Percentiles rank a stretch among this genome's conserved stretches.
Evolutionary conservation across 2,113 vertebrate genomes (phyloP).

Genomic region (Percina caprodes): DNA sequence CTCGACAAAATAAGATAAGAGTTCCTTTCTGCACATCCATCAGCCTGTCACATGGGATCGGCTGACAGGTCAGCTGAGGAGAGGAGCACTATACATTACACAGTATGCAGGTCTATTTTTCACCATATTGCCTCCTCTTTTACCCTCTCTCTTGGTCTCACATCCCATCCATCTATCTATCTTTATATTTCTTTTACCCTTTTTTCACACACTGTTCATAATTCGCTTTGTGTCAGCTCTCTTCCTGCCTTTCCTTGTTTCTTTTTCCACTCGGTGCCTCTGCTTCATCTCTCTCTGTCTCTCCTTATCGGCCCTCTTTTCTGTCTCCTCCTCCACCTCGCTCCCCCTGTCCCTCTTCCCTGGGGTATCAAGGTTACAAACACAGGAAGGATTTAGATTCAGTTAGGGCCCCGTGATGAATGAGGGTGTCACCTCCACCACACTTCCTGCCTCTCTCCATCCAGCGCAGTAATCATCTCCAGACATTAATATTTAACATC

Average conservation of each 20-base stretch:
- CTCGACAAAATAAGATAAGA: slow-evolving; percentile 87
- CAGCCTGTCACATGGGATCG: slow-evolving; percentile 78
- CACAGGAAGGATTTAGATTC: slow-evolving; percentile 81
- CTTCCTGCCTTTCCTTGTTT: slow-evolving; percentile 15
- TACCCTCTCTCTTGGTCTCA: slow-evolving; percentile 31
- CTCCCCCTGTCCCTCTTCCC: slow-evolving; percentile 33
- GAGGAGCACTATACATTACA: slow-evolving; percentile 59
- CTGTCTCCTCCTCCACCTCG: slow-evolving; percentile 2
- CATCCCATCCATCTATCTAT: slow-evolving; percentile 54
- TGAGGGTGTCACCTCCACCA: slow-evolving; percentile 70
- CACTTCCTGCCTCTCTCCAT: slow-evolving; percentile 73
- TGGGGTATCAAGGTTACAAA: slow-evolving; percentile 82
- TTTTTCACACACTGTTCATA: slow-evolving; percentile 32
- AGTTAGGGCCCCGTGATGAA: slow-evolving; percentile 77
- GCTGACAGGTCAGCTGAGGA: slow-evolving; percentile 70
- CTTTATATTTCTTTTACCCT: slow-evolving; percentile 35
- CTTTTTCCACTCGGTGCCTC: slow-evolving; percentile 6
- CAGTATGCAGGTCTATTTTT: slow-evolving; percentile 56
- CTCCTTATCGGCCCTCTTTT: slow-evolving; percentile 14
- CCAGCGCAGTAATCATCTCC: slow-evolving; percentile 72
- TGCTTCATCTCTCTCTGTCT: slow-evolving; percentile 42
- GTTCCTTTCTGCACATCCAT: slow-evolving; percentile 80
- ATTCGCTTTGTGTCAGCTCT: slow-evolving; percentile 41
- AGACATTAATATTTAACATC: slow-evolving; percentile 83
- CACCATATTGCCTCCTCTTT: slow-evolving; percentile 34